Evolutionary conservation across 2,888 invertebrate species (phyloP).

Genomic region (Heliothis peltigera): DNA sequence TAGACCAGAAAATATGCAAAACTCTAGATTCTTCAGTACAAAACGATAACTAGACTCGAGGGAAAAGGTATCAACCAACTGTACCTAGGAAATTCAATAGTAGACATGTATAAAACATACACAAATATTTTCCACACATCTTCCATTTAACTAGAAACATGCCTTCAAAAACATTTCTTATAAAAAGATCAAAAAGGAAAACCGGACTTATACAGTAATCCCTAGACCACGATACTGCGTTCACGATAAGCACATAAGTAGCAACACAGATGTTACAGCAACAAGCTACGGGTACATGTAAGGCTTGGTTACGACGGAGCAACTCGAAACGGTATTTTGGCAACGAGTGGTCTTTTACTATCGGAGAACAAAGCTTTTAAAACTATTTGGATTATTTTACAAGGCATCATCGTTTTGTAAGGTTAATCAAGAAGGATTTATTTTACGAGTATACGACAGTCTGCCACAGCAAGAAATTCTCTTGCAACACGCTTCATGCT

Average conservation of each 20-base stretch:
- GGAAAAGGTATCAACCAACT: not conserved
- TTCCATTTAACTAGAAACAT: not conserved
- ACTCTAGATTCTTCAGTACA: not conserved
- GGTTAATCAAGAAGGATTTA: too few species aligned
- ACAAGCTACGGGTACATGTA: slow-evolving; percentile 4
- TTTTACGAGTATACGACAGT: too few species aligned
- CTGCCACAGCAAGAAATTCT: too few species aligned
- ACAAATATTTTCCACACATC: not conserved
- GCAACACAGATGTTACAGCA: slow-evolving; percentile 20
- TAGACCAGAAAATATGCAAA: not conserved
- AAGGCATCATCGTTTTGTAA: too few species aligned
- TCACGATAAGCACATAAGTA: slow-evolving; percentile 29
- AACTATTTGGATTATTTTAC: too few species aligned
- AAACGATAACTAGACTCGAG: not conserved
- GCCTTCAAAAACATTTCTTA: not conserved
- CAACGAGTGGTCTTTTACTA: too few species aligned
- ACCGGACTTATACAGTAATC: slow-evolving; percentile 6
- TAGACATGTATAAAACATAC: not conserved
- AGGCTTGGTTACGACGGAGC: not conserved
- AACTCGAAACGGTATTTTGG: too few species aligned
- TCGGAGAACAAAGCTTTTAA: too few species aligned
- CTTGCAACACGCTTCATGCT: too few species aligned
- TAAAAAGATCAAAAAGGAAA: slow-evolving; percentile 15
- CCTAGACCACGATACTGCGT: slow-evolving; percentile 26
- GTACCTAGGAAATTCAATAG: not conserved